phyloP scores from a whole-genome alignment of 2,888 invertebrate genomes.

The Drosophila falleni region DNA sequence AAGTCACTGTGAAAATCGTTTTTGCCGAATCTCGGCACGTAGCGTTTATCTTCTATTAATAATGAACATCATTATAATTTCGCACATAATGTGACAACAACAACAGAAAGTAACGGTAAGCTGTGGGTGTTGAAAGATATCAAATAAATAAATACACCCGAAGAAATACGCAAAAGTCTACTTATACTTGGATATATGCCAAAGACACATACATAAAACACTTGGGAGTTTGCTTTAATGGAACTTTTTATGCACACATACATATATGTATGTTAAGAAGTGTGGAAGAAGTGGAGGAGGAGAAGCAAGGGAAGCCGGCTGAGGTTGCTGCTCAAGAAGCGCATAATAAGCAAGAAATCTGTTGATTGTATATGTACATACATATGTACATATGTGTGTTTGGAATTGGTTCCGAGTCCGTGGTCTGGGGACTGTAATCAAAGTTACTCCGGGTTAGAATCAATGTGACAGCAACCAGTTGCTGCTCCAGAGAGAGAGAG shows the following conservation, averaged over 20 bases:
- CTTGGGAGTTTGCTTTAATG: slow-evolving; percentile 64
- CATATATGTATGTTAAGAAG: slow-evolving; percentile 7
- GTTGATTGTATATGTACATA: slow-evolving; percentile 52
- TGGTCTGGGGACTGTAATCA: slow-evolving; percentile 53
- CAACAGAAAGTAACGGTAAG: slow-evolving; percentile 13
- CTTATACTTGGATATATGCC: slow-evolving; percentile 9
- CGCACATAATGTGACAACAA: slow-evolving; percentile 55
- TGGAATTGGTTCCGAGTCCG: background rate
- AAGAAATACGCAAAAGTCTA: slow-evolving; percentile 38
- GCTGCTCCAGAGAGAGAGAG: slow-evolving; percentile 21
- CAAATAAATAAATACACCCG: slow-evolving; percentile 25
- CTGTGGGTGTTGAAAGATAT: slow-evolving; percentile 39
- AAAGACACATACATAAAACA: slow-evolving; percentile 63
- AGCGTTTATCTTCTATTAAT: slow-evolving; percentile 66
- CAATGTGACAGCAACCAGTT: slow-evolving; percentile 60
- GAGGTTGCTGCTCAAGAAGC: slow-evolving; percentile 42
- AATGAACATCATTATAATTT: slow-evolving; percentile 74
- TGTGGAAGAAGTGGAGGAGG: background rate
- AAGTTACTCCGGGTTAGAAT: slow-evolving; percentile 47
- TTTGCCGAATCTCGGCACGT: slow-evolving; percentile 56
- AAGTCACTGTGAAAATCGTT: slow-evolving; percentile 21
- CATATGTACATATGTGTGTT: slow-evolving; percentile 10
- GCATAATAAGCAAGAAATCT: slow-evolving; percentile 74
- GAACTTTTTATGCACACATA: slow-evolving; percentile 61
- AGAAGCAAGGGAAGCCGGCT: background rate